phyloP scores from a whole-genome alignment of 2,797 vertebrate genomes.

The Podargus strigoides region DNA sequence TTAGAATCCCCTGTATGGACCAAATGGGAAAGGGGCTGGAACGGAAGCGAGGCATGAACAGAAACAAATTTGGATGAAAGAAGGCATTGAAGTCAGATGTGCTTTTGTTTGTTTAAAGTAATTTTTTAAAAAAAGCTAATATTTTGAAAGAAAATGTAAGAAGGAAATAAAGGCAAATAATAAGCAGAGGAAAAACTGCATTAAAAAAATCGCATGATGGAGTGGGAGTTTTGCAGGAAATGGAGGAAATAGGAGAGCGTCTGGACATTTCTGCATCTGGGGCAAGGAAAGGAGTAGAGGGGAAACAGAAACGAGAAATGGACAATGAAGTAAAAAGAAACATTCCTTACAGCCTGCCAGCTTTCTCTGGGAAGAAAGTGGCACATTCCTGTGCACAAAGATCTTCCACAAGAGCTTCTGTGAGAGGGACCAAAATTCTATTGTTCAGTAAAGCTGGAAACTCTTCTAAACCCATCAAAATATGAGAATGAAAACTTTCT shows the following conservation, averaged over 20 bases:
- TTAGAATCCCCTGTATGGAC: rapidly evolving
- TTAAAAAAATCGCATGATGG: background rate
- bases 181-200: background rate
- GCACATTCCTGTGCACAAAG: background rate
- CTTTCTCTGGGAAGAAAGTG: background rate
- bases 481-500: background rate
- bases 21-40: background rate
- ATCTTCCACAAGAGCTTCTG: background rate
- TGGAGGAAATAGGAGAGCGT: background rate
- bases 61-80: background rate
- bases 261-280: background rate
- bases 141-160: background rate
- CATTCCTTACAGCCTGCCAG: background rate
- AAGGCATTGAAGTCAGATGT: background rate
- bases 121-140: background rate
- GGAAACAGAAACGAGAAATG: background rate
- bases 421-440: background rate
- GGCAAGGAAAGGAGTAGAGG: background rate
- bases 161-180: background rate
- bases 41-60: background rate
- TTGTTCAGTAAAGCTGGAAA: background rate
- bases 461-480: background rate
- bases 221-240: background rate
- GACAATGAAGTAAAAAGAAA: background rate
- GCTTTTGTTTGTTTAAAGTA: background rate